Percentiles rank a stretch among this genome's conserved stretches.
Conservation (phyloP, 2,113 vertebrate genomes). For the Rousettus leschenaultii region DNA sequence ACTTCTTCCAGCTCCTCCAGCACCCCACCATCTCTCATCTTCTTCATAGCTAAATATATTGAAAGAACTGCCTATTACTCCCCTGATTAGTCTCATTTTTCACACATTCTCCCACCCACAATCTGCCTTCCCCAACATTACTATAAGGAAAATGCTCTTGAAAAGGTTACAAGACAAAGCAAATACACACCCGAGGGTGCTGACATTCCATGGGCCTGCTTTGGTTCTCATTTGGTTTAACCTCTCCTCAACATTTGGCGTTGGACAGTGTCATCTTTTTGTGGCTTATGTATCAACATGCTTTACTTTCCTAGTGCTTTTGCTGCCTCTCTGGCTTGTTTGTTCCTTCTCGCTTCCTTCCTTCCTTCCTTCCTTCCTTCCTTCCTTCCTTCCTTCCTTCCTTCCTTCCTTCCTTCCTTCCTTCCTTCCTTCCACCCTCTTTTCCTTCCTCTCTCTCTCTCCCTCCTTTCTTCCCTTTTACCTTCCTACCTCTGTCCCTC, state of each 20-base stretch:
- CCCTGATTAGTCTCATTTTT: neutral
- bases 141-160: neutral
- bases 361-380: fast-evolving
- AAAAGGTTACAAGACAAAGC: neutral
- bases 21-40: neutral
- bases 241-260: neutral
- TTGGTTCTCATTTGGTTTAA: neutral
- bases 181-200: neutral
- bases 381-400: fast-evolving
- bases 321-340: neutral
- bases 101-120: neutral
- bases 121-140: neutral
- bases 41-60: neutral
- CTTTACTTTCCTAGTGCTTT: neutral
- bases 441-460: neutral
- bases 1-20: neutral
- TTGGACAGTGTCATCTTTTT: neutral
- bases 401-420: fast-evolving
- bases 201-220: neutral
- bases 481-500: neutral
- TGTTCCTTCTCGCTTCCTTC: fast-evolving
- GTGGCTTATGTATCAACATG: neutral
- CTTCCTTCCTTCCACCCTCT: fast-evolving
- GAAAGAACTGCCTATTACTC: neutral
- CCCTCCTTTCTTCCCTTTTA: fast-evolving